Evolutionary conservation across 2,113 vertebrate species (phyloP).

Genomic region (Danionella cerebrum): DNA sequence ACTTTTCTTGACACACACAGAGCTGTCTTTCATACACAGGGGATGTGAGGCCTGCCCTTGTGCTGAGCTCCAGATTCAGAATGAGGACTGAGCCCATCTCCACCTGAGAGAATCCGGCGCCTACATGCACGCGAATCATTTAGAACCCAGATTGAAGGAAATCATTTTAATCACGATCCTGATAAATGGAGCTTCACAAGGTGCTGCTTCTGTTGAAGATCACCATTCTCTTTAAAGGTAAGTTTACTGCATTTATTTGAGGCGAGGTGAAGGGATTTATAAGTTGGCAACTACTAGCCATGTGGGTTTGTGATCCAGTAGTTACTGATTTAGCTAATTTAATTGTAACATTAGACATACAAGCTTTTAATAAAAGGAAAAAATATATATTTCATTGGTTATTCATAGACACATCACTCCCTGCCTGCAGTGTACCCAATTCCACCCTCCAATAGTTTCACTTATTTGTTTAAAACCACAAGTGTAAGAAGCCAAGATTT

Average conservation of each 20-base stretch:
- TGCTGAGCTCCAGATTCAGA: constrained; percentile 37
- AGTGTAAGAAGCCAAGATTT: constrained; percentile 12
- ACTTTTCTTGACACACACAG: neutral
- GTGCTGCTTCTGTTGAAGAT: constrained; percentile 54
- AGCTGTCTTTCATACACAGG: constrained; percentile 10
- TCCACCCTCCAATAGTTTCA: neutral
- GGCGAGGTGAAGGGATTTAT: too few species aligned
- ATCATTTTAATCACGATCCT: constrained; percentile 5
- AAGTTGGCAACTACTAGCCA: neutral
- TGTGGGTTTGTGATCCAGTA: neutral
- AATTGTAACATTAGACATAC: neutral
- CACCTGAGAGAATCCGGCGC: constrained; percentile 36
- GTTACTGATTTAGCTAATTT: neutral
- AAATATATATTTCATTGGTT: neutral
- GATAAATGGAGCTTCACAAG: constrained; percentile 58
- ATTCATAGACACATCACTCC: neutral
- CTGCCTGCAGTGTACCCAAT: neutral
- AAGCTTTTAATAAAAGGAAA: neutral
- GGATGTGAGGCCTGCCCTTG: neutral
- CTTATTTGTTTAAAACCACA: constrained; percentile 22
- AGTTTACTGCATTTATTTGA: neutral
- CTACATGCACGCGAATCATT: neutral
- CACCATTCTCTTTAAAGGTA: constrained; percentile 63
- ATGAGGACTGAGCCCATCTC: constrained; percentile 39
- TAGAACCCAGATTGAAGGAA: neutral